phyloP scores from a whole-genome alignment of 2,113 vertebrate species.

The Mesembrinibis cayennensis region DNA sequence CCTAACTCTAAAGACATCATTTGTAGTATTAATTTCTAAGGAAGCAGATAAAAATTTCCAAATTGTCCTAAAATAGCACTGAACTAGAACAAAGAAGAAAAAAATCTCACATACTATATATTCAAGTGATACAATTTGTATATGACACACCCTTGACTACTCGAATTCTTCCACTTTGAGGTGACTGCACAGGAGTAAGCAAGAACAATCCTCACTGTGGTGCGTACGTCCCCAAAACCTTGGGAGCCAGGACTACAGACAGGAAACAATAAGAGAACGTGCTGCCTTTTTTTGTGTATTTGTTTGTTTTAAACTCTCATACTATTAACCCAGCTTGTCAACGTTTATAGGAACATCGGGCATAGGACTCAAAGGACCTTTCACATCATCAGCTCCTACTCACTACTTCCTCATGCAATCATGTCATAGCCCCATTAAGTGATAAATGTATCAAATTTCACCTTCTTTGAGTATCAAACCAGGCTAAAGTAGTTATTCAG shows the following conservation, averaged over 20 bases:
- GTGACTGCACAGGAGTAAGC: background rate
- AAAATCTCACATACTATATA: background rate
- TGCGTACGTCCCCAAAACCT: background rate
- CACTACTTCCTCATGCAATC: background rate
- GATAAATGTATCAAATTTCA: background rate
- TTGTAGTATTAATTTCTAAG: background rate
- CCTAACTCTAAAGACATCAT: accelerated
- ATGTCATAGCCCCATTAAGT: background rate
- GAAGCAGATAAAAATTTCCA: background rate
- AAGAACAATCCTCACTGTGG: background rate
- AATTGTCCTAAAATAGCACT: background rate
- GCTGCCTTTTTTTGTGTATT: background rate
- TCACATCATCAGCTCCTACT: background rate
- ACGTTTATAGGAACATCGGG: accelerated
- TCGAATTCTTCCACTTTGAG: background rate
- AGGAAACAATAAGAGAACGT: background rate
- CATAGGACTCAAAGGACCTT: background rate
- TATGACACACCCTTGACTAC: background rate
- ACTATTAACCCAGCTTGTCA: background rate
- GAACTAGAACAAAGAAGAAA: background rate
- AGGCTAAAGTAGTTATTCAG: background rate
- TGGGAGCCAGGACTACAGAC: background rate
- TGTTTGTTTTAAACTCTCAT: background rate
- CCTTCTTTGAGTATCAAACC: background rate
- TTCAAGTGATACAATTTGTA: background rate